Evolutionary conservation across 2,888 invertebrate species (phyloP), one percentile per base, ranked within the genome.

Genomic region (Tryphoninae sp.): DNA sequence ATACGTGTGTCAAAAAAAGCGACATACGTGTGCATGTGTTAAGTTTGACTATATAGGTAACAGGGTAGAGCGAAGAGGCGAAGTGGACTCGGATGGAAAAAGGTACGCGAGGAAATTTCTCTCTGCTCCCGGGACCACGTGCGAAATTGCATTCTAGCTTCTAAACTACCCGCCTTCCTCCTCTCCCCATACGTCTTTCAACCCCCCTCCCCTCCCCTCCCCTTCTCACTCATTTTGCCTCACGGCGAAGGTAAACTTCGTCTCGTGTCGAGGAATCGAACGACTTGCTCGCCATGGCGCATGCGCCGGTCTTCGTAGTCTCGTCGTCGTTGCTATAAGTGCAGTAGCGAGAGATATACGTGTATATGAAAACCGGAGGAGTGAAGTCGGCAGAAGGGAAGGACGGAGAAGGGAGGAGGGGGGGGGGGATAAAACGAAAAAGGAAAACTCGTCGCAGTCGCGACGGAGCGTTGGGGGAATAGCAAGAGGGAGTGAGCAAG

Each of bases 101-200:
- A 71, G 26, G 11, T 26, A 42, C 33, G 22, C 40, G 45, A 40
- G 53, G 55, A 59, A 22, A 53, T 65, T 61, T 53, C 16, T n/a
- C 59, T 23, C 59, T 59, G 26, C 59, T 26, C 59, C 40, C 80
- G 76, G 81, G 81, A 86, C 84, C 84, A 80, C 71, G 72, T 65
- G 83, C 81, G 76, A 86, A 87, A 86, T 88, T 86, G 84, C 85
- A 84, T 85, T 86, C 84, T 75, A 73, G 79, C 81, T 45, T 74
- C 62, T 69, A 69, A 69, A 77, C 68, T 6, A 33, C 61, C 74
- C 65, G 74, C 61, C 42, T 49, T 13, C 59, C 68, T 59, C 26
- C 4, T 4, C 26, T 4, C 26, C 26, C 2, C 4, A 2, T 19
- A 19, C 19, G 19, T 19, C 19, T 19, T 19, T 19, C 19, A 19